These are phyloP conservation scores for Grantiella picta DNA, from an alignment of 2,113 vertebrate genomes.

Conservation along the genomic window DNA sequence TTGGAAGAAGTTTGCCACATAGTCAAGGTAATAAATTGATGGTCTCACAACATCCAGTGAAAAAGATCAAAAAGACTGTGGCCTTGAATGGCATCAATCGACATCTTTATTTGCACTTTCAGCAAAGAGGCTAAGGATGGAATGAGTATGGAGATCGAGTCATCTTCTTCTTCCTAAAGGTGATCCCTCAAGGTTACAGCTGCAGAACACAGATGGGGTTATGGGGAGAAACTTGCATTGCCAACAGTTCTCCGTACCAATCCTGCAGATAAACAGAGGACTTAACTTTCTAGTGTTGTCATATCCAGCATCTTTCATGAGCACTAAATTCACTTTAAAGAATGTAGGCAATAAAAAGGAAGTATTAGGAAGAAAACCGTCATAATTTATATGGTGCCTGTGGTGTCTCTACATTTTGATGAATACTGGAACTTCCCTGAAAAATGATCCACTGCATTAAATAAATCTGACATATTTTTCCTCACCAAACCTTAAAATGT, in stretches of 20 bases:
- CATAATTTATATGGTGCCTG: slow-evolving; percentile 52
- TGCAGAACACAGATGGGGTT: not conserved
- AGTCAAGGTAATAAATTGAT: not conserved
- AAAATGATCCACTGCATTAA: slow-evolving; percentile 33
- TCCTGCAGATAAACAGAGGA: not conserved
- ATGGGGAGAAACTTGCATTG: not conserved
- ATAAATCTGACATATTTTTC: slow-evolving; percentile 19
- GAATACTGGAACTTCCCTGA: slow-evolving; percentile 28
- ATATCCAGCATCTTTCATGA: slow-evolving; percentile 10
- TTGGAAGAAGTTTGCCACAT: not conserved
- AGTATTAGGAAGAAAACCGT: slow-evolving; percentile 39
- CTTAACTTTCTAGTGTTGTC: not conserved
- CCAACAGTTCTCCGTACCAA: not conserved
- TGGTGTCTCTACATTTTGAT: slow-evolving; percentile 39
- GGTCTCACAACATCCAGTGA: not conserved
- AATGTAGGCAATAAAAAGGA: slow-evolving; percentile 55
- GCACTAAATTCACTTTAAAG: slow-evolving; percentile 43
- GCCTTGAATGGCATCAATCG: not conserved
- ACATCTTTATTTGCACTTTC: not conserved
- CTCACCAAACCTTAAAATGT: not conserved
- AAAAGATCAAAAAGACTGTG: not conserved
- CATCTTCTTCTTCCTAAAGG: not conserved
- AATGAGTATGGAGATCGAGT: not conserved
- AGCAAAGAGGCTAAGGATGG: not conserved
- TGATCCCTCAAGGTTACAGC: not conserved